phyloP scores from a whole-genome alignment of 2,797 vertebrate genomes.

The Ambastaia sidthimunki region DNA sequence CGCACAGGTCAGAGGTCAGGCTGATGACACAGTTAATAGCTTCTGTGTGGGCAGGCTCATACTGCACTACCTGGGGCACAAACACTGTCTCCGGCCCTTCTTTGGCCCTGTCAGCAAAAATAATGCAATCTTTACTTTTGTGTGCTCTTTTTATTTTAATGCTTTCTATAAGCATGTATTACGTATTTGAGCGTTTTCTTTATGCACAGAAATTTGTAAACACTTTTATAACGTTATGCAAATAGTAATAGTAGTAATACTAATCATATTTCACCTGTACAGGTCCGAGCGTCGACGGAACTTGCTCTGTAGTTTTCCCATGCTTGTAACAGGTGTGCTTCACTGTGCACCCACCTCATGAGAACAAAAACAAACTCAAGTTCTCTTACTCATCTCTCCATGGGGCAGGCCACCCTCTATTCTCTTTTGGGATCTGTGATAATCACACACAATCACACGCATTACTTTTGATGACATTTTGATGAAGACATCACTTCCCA shows the following conservation, averaged over 20 bases:
- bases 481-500: constrained; percentile 13
- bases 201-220: background rate
- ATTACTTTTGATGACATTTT: background rate
- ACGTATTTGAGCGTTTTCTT: background rate
- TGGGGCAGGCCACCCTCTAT: background rate
- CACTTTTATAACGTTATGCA: too few species aligned
- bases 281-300: constrained; percentile 80
- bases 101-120: constrained; percentile 64
- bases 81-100: constrained; percentile 70
- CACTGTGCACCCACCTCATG: constrained; percentile 8
- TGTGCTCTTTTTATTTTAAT: background rate
- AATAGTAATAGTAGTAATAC: too few species aligned
- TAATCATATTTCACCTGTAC: constrained; percentile 81
- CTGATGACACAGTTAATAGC: constrained; percentile 84
- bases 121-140: background rate
- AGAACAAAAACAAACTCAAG: constrained; percentile 2
- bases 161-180: too few species aligned
- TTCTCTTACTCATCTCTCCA: constrained; percentile 16
- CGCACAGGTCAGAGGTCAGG: constrained; percentile 85
- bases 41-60: constrained; percentile 80
- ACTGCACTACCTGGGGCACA: constrained; percentile 69
- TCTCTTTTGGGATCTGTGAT: constrained; percentile 21
- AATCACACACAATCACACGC: background rate
- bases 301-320: constrained; percentile 97
- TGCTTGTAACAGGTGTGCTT: constrained; percentile 62